A percentile compares a stretch with the other conserved stretches of the same genome.
These are phyloP conservation scores for Sialis fuliginosa DNA, from an alignment of 2,888 invertebrate genomes.

Conservation along the genomic window DNA sequence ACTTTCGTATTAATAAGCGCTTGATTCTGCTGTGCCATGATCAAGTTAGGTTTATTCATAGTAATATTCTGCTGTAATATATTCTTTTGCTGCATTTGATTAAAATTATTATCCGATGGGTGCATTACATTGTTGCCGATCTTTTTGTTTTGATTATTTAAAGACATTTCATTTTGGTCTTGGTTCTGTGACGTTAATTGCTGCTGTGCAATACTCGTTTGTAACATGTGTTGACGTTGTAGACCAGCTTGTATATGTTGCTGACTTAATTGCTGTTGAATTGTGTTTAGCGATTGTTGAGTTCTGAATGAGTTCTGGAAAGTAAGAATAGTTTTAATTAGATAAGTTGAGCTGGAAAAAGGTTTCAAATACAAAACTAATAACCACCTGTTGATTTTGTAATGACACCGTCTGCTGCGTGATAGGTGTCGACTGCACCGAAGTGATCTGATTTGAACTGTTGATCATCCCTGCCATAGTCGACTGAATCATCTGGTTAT, in stretches of 20 bases:
- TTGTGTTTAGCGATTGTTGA: conserved; percentile 13
- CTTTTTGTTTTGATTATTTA: conserved; percentile 10
- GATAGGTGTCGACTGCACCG: background rate
- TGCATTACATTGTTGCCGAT: conserved; percentile 10
- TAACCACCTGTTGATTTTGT: background rate
- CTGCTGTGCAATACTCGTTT: conserved; percentile 13
- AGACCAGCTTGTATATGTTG: conserved; percentile 12
- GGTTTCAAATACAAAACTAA: background rate
- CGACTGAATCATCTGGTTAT: background rate
- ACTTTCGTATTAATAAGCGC: conserved; percentile 9
- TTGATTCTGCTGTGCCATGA: background rate
- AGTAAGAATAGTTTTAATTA: too few species aligned
- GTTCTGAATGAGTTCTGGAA: conserved; percentile 16
- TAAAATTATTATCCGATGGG: conserved; percentile 10
- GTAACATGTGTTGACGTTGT: conserved; percentile 13
- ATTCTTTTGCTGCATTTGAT: conserved; percentile 12
- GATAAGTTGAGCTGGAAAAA: too few species aligned
- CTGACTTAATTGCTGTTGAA: conserved; percentile 14
- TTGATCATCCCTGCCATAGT: background rate
- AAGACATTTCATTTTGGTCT: background rate
- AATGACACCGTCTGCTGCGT: background rate
- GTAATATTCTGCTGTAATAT: background rate
- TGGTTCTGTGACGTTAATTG: conserved; percentile 12
- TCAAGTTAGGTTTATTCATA: too few species aligned
- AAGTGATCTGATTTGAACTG: too few species aligned